Percentiles rank a stretch among this genome's conserved stretches.
These are phyloP conservation scores for Xerus rutilus DNA, from an alignment of 2,797 vertebrate species.

Conservation along the genomic window DNA sequence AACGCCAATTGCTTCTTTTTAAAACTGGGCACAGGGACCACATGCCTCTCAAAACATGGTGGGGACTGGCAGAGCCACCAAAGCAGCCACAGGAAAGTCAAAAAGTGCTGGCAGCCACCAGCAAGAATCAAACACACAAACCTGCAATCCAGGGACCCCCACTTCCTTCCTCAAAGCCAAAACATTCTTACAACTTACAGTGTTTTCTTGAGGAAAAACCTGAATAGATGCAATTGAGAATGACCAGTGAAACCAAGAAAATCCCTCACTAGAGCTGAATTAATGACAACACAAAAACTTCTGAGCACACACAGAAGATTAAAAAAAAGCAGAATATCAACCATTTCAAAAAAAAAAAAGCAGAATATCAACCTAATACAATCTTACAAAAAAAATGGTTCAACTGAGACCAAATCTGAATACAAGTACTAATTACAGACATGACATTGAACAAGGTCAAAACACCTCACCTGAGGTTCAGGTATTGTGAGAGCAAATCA, in stretches of 20 bases:
- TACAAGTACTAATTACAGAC: not conserved
- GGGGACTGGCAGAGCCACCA: not conserved
- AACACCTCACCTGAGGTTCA: not conserved
- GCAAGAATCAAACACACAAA: not conserved
- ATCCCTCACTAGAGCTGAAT: not conserved
- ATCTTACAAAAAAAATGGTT: not conserved
- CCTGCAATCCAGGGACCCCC: not conserved
- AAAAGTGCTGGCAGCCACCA: not conserved
- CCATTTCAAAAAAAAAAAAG: not conserved
- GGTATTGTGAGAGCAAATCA: too few relatives aligned
- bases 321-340: too few relatives aligned
- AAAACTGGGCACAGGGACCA: not conserved
- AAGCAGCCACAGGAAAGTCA: not conserved
- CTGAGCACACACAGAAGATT: not conserved
- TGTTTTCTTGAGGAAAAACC: not conserved
- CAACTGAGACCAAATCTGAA: not conserved
- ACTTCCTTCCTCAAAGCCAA: fast-evolving
- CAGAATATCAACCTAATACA: not conserved
- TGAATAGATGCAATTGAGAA: not conserved
- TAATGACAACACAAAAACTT: not conserved
- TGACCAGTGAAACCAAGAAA: not conserved
- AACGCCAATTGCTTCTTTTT: fast-evolving
- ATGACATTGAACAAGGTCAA: not conserved
- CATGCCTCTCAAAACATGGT: not conserved
- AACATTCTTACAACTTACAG: not conserved